Evolutionary conservation across 1,140 invertebrate species (phyloP).

Genomic region (Mylabris phalerata): DNA sequence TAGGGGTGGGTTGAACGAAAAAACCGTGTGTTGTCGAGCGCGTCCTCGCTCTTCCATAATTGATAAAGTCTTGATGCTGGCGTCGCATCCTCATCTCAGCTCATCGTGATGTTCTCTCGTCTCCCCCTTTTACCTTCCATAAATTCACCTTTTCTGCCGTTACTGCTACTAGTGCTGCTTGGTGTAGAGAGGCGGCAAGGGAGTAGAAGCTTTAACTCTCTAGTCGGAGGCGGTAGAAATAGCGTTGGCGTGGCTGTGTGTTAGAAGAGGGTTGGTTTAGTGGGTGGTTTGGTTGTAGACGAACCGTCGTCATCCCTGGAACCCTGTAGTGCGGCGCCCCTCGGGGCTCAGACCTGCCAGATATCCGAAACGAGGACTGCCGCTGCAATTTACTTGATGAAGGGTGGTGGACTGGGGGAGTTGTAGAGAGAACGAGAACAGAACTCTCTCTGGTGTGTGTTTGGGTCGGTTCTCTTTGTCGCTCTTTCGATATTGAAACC

Average conservation of each 20-base stretch:
- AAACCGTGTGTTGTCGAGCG: no score
- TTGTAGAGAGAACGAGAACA: constrained; percentile 16
- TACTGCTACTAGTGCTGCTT: neutral
- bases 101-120: no score
- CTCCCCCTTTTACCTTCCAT: neutral
- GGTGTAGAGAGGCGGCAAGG: constrained; percentile 22
- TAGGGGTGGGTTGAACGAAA: no score
- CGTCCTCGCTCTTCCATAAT: constrained; percentile 6
- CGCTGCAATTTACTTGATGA: constrained; percentile 39
- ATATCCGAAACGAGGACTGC: constrained; percentile 35
- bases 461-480: neutral
- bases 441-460: constrained; percentile 19
- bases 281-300: no score
- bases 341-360: constrained; percentile 33
- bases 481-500: constrained; percentile 19
- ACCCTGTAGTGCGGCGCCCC: constrained; percentile 7
- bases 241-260: no score
- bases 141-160: constrained; percentile 15
- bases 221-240: no score
- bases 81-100: constrained; percentile 8
- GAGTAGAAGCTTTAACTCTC: neutral
- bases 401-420: constrained; percentile 34
- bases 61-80: constrained; percentile 9
- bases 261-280: no score
- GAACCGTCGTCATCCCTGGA: no score